These are phyloP conservation scores for Fringilla coelebs DNA, from an alignment of 2,797 vertebrate genomes.

Conservation along the genomic window DNA sequence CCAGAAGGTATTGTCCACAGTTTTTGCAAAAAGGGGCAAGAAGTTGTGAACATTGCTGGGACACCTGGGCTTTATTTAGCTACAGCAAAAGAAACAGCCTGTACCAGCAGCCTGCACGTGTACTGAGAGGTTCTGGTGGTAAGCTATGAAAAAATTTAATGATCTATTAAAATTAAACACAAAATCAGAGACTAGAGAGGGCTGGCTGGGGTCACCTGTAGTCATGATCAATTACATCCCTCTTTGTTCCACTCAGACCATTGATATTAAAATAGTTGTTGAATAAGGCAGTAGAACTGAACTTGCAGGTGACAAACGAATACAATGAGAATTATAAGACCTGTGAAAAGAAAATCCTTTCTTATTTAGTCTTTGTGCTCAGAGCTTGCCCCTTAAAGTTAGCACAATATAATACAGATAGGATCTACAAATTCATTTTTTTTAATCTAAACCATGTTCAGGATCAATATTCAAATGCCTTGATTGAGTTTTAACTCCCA, in stretches of 20 bases:
- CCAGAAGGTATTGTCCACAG: neutral
- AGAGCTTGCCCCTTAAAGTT: neutral
- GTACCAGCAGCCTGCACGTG: neutral
- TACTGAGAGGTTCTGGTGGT: neutral
- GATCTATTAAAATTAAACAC: neutral
- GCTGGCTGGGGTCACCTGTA: neutral
- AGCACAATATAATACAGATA: neutral
- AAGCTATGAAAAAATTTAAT: neutral
- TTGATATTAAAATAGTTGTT: neutral
- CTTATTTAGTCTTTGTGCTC: neutral
- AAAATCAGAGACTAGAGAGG: neutral
- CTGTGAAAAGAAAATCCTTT: neutral
- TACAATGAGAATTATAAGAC: neutral
- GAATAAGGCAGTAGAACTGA: neutral
- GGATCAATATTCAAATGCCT: neutral
- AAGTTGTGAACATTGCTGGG: neutral
- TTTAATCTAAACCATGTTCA: neutral
- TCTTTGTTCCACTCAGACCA: rapidly evolving
- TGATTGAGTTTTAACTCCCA: neutral
- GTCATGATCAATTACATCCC: neutral
- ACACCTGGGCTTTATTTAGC: neutral
- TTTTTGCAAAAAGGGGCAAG: neutral
- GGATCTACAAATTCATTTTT: neutral
- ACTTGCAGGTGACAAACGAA: neutral
- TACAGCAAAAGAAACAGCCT: neutral